Base-by-base conservation (phyloP, 2,888 invertebrate genomes). In the Stenurella melanura region DNA sequence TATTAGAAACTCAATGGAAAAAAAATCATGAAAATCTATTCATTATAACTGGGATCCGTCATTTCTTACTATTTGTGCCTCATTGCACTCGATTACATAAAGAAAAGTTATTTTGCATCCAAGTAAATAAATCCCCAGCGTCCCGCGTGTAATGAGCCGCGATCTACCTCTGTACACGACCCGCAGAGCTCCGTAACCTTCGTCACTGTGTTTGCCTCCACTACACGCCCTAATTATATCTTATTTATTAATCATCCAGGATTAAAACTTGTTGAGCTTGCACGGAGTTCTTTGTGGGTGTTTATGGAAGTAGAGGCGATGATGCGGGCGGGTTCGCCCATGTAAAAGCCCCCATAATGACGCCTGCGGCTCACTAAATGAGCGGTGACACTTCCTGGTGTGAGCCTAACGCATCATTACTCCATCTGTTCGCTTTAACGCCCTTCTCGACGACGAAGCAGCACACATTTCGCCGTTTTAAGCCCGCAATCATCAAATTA, bases 401-500 rank as follows among this genome's bases (percentile, higher is more conserved):
- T 21, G 58, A 21, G 21, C 21, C 58, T 58, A 58, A 61, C 68
- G 68, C 68, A 30, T 26, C 68, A 54, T 68, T 68, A 68, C 56
- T 19, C 12, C 68, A 68, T 68, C 54, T 15, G 54, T 68, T 68
- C 56, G 17, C 68, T 66, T 21, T 66, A 50, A 42, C 66, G 66
- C 66, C 66, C 66, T 15, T 66, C 19, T 54, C 66, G 21, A 42
- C 66, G 21, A 18, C 19, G 61, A 30, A 21, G n/a, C 61, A 61
- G 50, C 15, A 26, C 60, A 60, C 60, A 60, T n/a, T 60, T 60
- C n/a, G 30, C 30, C n/a, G 6, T 34, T 30, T 18, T 30, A 63
- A 63, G 17, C 63, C 34, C 68, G n/a, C 54, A 54, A 56, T 61
- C 68, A 30, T 30, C 68, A 26, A 56, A 68, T 68, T 68, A 56